These are phyloP conservation scores for Danio kyathit DNA, from an alignment of 2,797 vertebrate species.

Conservation along the genomic window DNA sequence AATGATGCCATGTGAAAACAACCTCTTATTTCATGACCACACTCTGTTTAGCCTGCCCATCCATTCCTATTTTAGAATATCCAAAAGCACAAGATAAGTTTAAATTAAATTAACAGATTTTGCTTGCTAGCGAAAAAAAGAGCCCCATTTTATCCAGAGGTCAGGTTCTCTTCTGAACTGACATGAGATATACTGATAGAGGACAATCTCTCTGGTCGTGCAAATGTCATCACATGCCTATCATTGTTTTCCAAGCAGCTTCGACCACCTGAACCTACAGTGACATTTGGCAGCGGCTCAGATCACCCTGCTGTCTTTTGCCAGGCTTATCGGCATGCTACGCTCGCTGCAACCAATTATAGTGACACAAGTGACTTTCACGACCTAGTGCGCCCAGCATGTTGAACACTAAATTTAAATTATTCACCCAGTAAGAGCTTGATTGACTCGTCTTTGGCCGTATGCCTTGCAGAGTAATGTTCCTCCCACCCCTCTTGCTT, in stretches of 20 bases:
- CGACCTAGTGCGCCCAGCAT: slow-evolving; percentile 67
- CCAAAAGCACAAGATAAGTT: neutral
- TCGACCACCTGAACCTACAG: slow-evolving; percentile 34
- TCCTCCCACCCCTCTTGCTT: slow-evolving; percentile 14
- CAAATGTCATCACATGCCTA: slow-evolving; percentile 48
- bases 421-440: slow-evolving; percentile 66
- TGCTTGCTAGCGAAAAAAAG: neutral
- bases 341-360: slow-evolving; percentile 70
- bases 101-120: neutral
- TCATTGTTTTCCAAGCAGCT: slow-evolving; percentile 53
- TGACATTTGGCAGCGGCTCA: slow-evolving; percentile 49
- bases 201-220: slow-evolving; percentile 11
- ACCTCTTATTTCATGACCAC: too few relatives aligned
- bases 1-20: too few relatives aligned
- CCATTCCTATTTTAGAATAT: neutral
- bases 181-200: slow-evolving; percentile 24
- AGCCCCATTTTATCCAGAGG: neutral
- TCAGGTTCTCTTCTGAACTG: slow-evolving; percentile 25
- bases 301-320: slow-evolving; percentile 37
- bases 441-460: slow-evolving; percentile 55
- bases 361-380: slow-evolving; percentile 74
- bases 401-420: slow-evolving; percentile 68
- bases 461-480: slow-evolving; percentile 46
- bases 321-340: slow-evolving; percentile 68
- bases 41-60: too few relatives aligned